Evolutionary conservation across 2,888 invertebrate species (phyloP), one percentile per base, ranked within the genome.

Genomic region (Cyclophora albipunctata): DNA sequence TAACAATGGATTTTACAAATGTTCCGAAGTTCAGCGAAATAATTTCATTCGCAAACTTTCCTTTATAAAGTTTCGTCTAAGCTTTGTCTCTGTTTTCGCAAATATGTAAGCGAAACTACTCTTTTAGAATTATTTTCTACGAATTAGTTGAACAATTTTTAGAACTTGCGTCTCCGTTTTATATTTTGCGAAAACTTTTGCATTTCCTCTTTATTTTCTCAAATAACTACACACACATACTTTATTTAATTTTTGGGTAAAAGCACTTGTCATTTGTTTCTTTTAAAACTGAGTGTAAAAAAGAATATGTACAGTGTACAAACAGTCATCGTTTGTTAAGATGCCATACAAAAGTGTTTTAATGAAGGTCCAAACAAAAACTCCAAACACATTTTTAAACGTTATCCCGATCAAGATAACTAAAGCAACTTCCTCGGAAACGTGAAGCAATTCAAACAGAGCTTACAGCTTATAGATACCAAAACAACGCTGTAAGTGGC

Each of bases 81-180:
- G 54, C 51, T 57, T 49, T 60, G 57, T 61, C 54, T 54, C 47
- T 56, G 59, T 61, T 59, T 60, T 58, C 57, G 50, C 52, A 59
- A 59, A 52, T 45, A 50, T 48, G 37, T 5, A 5, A 47, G 46
- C 34, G 53, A 46, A 55, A 59, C 59, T 61, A 56, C 58, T 54
- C 53, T 53, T 52, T 44, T 34, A 35, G 34, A 45, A 40, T 50
- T 50, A 51, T 51, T 48, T 51, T 42, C 47, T 37, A 44, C 46
- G 20, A 20, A 20, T 20, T 20, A 20, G 20, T 20, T 20, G 20
- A 20, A 20, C 1, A 20, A 20, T 20, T 20, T 20, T 20, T 20
- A 20, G 20, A 20, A 20, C 20, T 20, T 20, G 20, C 20, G 20
- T 20, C 20, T 20, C 20, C 20, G 20, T 20, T 20, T 20, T 20